phyloP scores from a whole-genome alignment of 2,113 vertebrate genomes.

The Accipiter cooperii region DNA sequence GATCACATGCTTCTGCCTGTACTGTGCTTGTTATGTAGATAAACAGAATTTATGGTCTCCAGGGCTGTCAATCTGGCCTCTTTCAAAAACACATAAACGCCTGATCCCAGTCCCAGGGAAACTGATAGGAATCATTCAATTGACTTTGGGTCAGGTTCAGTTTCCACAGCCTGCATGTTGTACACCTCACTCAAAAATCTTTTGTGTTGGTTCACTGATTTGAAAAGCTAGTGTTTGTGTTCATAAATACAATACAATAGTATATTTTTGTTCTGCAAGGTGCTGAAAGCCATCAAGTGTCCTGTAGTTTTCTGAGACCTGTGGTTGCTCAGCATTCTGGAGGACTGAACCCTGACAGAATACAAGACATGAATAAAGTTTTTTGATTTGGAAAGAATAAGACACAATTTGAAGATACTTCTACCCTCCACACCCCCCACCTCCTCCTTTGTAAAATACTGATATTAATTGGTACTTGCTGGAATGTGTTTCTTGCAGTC shows the following conservation, averaged over 20 bases:
- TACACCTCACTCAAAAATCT: neutral
- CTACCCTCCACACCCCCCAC: neutral
- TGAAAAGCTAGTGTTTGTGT: neutral
- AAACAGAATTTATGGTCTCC: neutral
- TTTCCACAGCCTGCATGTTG: neutral
- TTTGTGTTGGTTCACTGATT: neutral
- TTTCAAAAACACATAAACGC: neutral
- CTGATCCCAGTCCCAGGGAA: neutral
- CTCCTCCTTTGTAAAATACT: neutral
- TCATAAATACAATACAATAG: neutral
- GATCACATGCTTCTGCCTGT: neutral
- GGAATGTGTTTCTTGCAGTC: neutral
- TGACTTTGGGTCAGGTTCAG: neutral
- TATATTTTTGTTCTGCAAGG: neutral
- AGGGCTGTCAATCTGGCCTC: neutral
- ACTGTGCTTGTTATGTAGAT: neutral
- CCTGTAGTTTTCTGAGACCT: neutral
- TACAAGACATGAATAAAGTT: neutral
- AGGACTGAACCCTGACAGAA: neutral
- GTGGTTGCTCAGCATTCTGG: neutral
- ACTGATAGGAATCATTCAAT: neutral
- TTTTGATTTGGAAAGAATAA: neutral
- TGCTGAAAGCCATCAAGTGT: neutral
- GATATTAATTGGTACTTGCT: neutral
- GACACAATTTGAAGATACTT: neutral